Evolutionary conservation across 64 coral and sea anemone species (phyloP), one percentile per base, ranked within the genome.

Genomic region (Pocillopora damicornis): DNA sequence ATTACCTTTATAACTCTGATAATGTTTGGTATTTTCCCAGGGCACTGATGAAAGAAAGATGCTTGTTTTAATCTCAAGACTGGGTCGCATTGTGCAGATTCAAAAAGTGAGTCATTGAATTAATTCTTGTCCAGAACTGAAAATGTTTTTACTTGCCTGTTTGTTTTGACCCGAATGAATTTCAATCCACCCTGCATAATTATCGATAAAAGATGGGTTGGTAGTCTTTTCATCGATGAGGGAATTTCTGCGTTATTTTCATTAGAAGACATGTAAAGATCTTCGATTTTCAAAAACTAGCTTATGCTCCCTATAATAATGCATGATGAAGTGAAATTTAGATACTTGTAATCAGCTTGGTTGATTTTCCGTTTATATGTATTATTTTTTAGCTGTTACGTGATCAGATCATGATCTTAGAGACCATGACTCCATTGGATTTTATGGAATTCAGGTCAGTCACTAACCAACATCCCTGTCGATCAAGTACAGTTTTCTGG

Each of bases 371-470:
- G 61, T 71, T 23, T 20, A 57, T 61, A 36, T 63, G 8, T 9
- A 4, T 78, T 85, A 78, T 42, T 59, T 77, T 82, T 35, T 59
- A 99, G 97, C 90, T 99, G 90, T 68, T 99, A 37, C 79, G 86
- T 74, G 97, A 99, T 51, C 97, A 99, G 60, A 89, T 99, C 13
- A 87, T 89, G 85, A 73, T 94, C 63, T 72, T 99, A 64, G 97
- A 99, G 76, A 99, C 97, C 16, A 95, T 99, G 93, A 95, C 93
- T 26, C 89, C 97, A 2, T 76, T 93, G 79, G 97, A 93, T 35
- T 99, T 99, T 57, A 94, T 92, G 90, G 90, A 95, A 26, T 99
- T 99, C 90, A 95, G 97, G 97, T 99, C 62, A 76, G 61, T 51
- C 42, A 51, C 2, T 51, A 51, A 51, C 2, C 7, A 4, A 51